Base-by-base conservation (phyloP, 2,113 vertebrate species). In the Carassius gibelio region DNA sequence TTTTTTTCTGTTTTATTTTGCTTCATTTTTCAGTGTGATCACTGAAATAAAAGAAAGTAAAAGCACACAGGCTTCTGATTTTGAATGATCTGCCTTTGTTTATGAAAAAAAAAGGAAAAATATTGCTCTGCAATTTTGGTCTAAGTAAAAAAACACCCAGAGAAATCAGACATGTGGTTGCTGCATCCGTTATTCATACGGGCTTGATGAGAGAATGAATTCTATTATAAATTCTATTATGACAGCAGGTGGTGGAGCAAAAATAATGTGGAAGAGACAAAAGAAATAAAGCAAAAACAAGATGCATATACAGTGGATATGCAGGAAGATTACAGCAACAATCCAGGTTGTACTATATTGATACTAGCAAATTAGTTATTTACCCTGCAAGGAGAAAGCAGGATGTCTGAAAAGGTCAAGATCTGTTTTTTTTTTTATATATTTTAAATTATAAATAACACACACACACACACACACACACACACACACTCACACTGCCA, bases 151-250 rank as follows among this genome's bases (percentile, higher is more conserved):
- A 26, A 66, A n/a, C 57, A 57, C n/a, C 42, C 80, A 7, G 69
- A 77, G n/a, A 75, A 86, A 89, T 89, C 85, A 88, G 86, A 91
- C 82, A 42, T 17, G 21, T 21, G 52, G 55, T 85, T 34, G 68
- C 45, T 59, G 75, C 81, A 90, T 90, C 88, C 88, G 90, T 91
- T 89, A 91, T 92, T 90, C 91, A 92, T 82, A 15, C 34, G 8
- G 8, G 15, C 45, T 71, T 82, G 68, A 92, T 89, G 89, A 89
- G 82, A 88, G 79, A 86, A 88, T 81, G 34, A 34, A 82, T 78
- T 74, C 79, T 87, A 91, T 89, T 88, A 88, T 57, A 75, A 81
- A 83, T 82, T 74, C 78, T 87, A 90, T 89, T 88, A 89, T 34
- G 68, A 80, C 45, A 85, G 84, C 89, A 76, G 62, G 83, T 87